Evolutionary conservation across 2,113 vertebrate species (phyloP).

Genomic region (Macquaria australasica): DNA sequence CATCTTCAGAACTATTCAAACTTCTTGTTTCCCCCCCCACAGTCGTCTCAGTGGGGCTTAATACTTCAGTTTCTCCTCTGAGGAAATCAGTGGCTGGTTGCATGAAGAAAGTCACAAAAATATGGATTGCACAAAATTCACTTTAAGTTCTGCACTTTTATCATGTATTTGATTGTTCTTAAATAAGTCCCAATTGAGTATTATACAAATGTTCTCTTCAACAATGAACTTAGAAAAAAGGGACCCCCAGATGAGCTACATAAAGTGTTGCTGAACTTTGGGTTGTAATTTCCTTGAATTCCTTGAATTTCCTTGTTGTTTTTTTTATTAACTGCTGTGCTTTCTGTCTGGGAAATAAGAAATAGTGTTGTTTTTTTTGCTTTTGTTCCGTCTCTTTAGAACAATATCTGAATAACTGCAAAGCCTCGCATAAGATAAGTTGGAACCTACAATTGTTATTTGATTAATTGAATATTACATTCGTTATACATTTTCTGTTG

Average conservation of each 20-base stretch:
- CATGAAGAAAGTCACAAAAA: not conserved
- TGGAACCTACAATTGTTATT: no score
- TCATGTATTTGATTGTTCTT: not conserved
- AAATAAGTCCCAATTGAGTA: not conserved
- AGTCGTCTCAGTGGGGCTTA: not conserved
- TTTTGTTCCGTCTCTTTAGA: no score
- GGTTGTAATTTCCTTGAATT: not conserved
- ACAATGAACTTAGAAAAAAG: not conserved
- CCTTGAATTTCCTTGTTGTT: not conserved
- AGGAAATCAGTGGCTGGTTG: not conserved
- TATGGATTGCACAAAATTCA: not conserved
- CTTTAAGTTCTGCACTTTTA: not conserved
- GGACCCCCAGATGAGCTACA: not conserved
- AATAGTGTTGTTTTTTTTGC: no score
- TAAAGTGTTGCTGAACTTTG: not conserved
- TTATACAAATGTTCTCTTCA: not conserved
- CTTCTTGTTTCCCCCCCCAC: not conserved
- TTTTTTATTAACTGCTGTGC: not conserved
- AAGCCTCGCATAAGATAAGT: no score
- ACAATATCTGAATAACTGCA: no score
- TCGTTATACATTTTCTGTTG: no score
- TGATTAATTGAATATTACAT: no score
- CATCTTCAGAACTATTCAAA: slow-evolving; percentile 11
- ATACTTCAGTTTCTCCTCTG: not conserved
- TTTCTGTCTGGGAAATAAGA: not conserved